These are phyloP conservation scores for Embidobia sp. DNA, from an alignment of 2,888 invertebrate genomes.

Conservation along the genomic window DNA sequence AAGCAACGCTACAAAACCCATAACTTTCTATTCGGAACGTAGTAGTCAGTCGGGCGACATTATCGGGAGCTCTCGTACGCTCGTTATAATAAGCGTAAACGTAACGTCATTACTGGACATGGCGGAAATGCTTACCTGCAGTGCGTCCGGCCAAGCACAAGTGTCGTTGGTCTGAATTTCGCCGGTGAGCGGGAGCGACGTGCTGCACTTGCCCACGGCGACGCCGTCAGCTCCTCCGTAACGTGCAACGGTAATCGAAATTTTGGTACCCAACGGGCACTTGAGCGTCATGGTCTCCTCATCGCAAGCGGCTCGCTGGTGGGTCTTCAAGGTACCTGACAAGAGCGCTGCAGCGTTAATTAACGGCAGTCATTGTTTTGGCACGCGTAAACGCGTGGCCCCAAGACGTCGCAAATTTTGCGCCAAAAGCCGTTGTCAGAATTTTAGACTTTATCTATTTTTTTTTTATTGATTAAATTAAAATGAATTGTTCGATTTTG, in stretches of 20 bases:
- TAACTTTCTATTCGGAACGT: not conserved
- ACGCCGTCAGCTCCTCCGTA: conserved; percentile 87
- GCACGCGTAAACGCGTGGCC: too few relatives aligned
- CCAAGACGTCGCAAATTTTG: too few relatives aligned
- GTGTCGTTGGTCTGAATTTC: conserved; percentile 84
- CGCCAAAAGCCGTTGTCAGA: too few relatives aligned
- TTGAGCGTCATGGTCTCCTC: conserved; percentile 92
- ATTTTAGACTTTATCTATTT: conserved; percentile 3
- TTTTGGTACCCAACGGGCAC: conserved; percentile 95
- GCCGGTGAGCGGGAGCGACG: conserved; percentile 78
- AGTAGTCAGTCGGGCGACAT: not conserved
- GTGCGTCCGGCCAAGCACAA: conserved; percentile 89
- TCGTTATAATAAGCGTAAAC: conserved; percentile 13
- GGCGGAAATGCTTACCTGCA: conserved; percentile 86
- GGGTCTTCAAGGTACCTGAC: conserved; percentile 94
- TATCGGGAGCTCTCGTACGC: conserved; percentile 15
- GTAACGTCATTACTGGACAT: conserved; percentile 17
- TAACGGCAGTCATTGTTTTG: conserved; percentile 23
- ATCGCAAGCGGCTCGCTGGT: conserved; percentile 96
- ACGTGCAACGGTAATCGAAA: conserved; percentile 94
- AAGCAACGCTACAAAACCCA: too few relatives aligned
- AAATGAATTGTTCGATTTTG: too few relatives aligned
- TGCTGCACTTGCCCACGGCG: conserved; percentile 83
- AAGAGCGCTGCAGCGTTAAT: conserved; percentile 87
- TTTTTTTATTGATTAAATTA: too few relatives aligned